Evolutionary conservation across 2,888 invertebrate genomes (phyloP).

Genomic region (Calliopum simillimum): DNA sequence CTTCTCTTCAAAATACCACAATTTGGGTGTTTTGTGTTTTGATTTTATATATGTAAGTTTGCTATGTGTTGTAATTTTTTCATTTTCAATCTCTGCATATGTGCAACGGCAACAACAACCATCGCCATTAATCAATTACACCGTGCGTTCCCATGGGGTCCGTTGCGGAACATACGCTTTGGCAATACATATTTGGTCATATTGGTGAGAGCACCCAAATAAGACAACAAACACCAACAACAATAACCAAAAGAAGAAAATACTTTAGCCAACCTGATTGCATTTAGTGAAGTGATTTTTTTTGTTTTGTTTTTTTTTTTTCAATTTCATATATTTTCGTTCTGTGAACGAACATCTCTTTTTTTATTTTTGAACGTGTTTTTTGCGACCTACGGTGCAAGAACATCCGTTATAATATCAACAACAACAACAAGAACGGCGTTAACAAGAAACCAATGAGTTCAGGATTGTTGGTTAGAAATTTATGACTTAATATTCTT

Average conservation of each 20-base stretch:
- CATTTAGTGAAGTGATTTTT: conserved; percentile 31
- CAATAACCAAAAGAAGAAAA: neutral
- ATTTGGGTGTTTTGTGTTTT: too few relatives aligned
- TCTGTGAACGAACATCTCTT: neutral
- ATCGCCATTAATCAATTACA: conserved; percentile 62
- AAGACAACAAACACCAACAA: neutral
- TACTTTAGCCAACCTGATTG: conserved; percentile 28
- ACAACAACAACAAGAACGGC: conserved; percentile 11
- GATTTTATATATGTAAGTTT: too few relatives aligned
- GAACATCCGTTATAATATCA: neutral
- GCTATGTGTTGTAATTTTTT: too few relatives aligned
- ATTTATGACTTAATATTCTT: conserved; percentile 35
- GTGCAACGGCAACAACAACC: conserved; percentile 1
- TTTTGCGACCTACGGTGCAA: conserved; percentile 4
- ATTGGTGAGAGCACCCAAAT: conserved; percentile 11
- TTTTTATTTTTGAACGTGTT: conserved; percentile 1
- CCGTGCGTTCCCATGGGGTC: conserved; percentile 47
- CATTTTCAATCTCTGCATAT: neutral
- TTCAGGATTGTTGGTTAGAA: neutral
- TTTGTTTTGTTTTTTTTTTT: neutral
- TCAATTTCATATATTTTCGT: neutral
- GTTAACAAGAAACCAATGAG: conserved; percentile 28
- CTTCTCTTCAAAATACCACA: too few relatives aligned
- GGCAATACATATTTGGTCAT: conserved; percentile 19
- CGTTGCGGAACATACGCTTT: conserved; percentile 33